Conservation (phyloP, 2,113 vertebrate genomes). For the Ceyx melanurus region DNA sequence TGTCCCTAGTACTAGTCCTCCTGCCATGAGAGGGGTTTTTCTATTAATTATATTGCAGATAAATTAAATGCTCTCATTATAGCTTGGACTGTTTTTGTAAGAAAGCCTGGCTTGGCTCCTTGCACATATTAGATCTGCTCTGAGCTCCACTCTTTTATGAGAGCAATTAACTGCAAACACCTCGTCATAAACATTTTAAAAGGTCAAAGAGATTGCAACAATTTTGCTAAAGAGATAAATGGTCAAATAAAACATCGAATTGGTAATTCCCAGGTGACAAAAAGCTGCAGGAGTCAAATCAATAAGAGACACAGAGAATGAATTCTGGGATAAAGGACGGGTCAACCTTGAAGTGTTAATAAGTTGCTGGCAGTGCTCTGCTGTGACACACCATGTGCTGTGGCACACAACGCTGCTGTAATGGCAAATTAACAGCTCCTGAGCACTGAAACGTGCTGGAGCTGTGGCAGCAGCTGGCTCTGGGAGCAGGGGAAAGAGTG, state of each 20-base stretch:
- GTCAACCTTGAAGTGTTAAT: constrained; percentile 72
- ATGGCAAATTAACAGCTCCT: neutral
- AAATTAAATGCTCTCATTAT: neutral
- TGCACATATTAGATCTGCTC: neutral
- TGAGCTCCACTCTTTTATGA: constrained; percentile 16
- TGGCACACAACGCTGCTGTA: neutral
- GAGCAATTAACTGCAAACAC: constrained; percentile 64
- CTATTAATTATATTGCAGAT: neutral
- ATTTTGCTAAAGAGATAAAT: constrained; percentile 80
- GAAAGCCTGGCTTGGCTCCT: neutral
- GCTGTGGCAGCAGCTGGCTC: neutral
- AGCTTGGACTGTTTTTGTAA: neutral
- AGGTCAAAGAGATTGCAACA: constrained; percentile 81
- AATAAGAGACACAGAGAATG: constrained; percentile 66
- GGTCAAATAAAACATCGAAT: constrained; percentile 75
- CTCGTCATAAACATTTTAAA: constrained; percentile 77
- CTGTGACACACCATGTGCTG: neutral
- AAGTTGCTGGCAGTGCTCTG: constrained; percentile 54
- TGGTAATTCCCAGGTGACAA: constrained; percentile 72
- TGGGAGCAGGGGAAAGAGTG: neutral
- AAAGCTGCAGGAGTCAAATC: constrained; percentile 65
- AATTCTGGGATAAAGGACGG: constrained; percentile 72
- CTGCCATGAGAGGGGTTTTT: neutral
- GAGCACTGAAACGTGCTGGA: too few species aligned
- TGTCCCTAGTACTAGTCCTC: neutral